Evolutionary conservation across 2,888 invertebrate genomes (phyloP), one percentile per base, ranked within the genome.

Genomic region (Tubulanus polymorphus): DNA sequence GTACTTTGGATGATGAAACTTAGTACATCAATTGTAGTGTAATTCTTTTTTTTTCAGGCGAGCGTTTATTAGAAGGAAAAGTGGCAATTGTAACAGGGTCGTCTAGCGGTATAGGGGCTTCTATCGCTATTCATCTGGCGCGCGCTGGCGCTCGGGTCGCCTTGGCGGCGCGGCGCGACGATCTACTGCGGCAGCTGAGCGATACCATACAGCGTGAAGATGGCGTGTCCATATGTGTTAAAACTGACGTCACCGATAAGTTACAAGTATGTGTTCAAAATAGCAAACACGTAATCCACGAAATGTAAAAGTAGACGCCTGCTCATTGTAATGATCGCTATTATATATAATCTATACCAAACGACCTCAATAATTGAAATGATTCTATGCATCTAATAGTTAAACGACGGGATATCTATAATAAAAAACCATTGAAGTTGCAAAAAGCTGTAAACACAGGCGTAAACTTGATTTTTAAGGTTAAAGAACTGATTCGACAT

Each of bases 71-170:
- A 25, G 55, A 63, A 28, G 73, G 68, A 23, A 71, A 69, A 53
- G 78, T 80, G 57, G 77, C 73, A 56, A 69, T 80, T 59, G 76
- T 80, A 27, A 80, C 80, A 1, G 80, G 80, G 3, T 78, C 80
- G 15, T 79, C 79, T 18, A 78, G 79, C 66, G 80, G 80, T 28
- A 80, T 80, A 52, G 80, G 80, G 6, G 67, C 69, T 29, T 76
- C 76, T 10, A 71, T 73, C 28, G 69, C 73, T 8, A 57, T 61
- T 41, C 68, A 72, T 8, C 57, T 78, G 28, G 75, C 75, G 6
- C 61, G 63, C n/a, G 68, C 69, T 15, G 80, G 80, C 12, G 76
- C 73, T 8, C 69, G 67, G 48, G 79, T 80, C 56, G 76, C 78
- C 55, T 63, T 80, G 61, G 78, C 74, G 54, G 77, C 79, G 3